A percentile compares a stretch with the other conserved stretches of the same genome.
Conservation (phyloP, 2,797 vertebrate genomes). For the Poeciliopsis infans region DNA sequence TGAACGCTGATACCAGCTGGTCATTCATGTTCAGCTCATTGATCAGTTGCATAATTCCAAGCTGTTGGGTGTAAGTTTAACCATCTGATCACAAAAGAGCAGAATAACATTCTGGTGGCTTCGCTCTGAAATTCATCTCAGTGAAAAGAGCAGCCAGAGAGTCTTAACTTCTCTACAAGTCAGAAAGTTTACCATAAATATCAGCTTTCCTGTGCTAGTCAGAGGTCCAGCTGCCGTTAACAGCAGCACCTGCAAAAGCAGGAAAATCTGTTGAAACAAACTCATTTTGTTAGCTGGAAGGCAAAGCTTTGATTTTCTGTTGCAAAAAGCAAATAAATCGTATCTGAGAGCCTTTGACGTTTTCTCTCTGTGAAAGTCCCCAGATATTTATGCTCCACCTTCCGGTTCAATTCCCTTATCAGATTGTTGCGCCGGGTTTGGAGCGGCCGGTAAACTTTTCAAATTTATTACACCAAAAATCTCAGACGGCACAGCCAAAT, state of each 20-base stretch:
- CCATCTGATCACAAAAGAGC: constrained; percentile 29
- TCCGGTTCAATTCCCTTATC: constrained; percentile 48
- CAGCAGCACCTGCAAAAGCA: too few relatives aligned
- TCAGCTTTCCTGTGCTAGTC: constrained; percentile 34
- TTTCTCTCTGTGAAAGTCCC: constrained; percentile 32
- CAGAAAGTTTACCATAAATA: constrained; percentile 10
- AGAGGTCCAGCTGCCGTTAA: constrained; percentile 2
- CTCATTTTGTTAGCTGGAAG: constrained; percentile 24
- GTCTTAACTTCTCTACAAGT: constrained; percentile 38
- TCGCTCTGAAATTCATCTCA: constrained; percentile 26
- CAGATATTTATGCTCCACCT: constrained; percentile 48
- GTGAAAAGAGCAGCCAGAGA: constrained; percentile 27
- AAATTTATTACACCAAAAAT: constrained; percentile 44
- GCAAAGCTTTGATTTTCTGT: constrained; percentile 33
- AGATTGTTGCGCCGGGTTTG: constrained; percentile 27
- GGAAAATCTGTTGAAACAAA: constrained; percentile 26
- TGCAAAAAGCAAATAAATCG: constrained; percentile 39
- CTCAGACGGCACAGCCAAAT: constrained; percentile 5
- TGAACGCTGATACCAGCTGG: background rate
- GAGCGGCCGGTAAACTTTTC: constrained; percentile 25
- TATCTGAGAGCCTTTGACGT: constrained; percentile 39
- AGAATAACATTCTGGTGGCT: constrained; percentile 25
- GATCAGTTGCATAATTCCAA: background rate
- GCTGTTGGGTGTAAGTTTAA: constrained; percentile 38
- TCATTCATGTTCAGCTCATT: background rate